These are phyloP conservation scores for Laspeyria flexula DNA, from an alignment of 2,888 invertebrate species.

Conservation along the genomic window DNA sequence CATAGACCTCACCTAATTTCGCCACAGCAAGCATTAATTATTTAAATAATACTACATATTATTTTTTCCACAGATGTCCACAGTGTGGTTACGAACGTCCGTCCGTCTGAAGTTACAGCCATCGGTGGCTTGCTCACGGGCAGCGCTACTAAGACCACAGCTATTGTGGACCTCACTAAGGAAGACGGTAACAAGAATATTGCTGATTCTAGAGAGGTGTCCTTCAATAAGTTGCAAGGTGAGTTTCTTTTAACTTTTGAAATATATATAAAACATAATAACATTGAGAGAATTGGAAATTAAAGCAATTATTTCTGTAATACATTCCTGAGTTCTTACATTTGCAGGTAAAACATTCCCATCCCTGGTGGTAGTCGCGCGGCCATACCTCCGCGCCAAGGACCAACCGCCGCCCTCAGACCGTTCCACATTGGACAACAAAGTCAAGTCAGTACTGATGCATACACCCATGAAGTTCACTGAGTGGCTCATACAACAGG, in stretches of 20 bases:
- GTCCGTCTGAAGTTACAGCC: conserved; percentile 90
- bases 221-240: conserved; percentile 91
- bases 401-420: conserved; percentile 86
- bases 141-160: conserved; percentile 80
- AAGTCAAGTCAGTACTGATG: conserved; percentile 93
- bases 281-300: too few species aligned
- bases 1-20: too few species aligned
- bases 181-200: conserved; percentile 87
- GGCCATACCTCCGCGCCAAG: conserved; percentile 91
- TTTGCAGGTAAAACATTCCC: conserved; percentile 92
- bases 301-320: neutral
- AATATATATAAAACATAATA: too few species aligned
- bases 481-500: conserved; percentile 96
- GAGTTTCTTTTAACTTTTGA: conserved; percentile 3
- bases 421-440: conserved; percentile 89
- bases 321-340: neutral
- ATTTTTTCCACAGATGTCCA: conserved; percentile 69
- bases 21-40: too few species aligned
- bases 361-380: conserved; percentile 93
- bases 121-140: conserved; percentile 90
- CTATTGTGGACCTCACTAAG: conserved; percentile 88
- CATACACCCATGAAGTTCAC: conserved; percentile 94
- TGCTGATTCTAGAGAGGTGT: conserved; percentile 90
- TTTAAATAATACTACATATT: neutral
- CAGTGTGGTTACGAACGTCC: conserved; percentile 81